A percentile compares a stretch with the other conserved stretches of the same genome.
Conservation (phyloP, 2,888 invertebrate species). For the Allacma fusca region DNA sequence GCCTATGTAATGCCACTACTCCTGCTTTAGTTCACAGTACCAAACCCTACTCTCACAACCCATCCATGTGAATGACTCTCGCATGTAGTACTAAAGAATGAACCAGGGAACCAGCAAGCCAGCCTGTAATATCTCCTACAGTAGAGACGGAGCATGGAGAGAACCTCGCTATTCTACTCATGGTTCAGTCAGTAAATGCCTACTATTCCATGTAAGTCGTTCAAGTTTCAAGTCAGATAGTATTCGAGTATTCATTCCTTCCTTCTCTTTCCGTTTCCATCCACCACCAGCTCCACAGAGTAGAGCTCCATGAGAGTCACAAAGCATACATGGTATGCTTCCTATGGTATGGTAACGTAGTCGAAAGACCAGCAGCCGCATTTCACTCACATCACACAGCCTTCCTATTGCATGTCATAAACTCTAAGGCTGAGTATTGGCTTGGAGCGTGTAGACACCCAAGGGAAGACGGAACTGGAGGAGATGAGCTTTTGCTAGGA, state of each 20-base stretch:
- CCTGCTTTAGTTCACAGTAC: not conserved
- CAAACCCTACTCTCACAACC: constrained; percentile 16
- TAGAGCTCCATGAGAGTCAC: not conserved
- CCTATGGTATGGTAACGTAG: constrained; percentile 24
- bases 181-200: constrained; percentile 40
- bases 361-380: constrained; percentile 9
- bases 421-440: constrained; percentile 46
- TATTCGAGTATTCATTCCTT: constrained; percentile 12
- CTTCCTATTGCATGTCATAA: constrained; percentile 48
- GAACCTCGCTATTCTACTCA: constrained; percentile 35
- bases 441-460: constrained; percentile 47
- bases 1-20: constrained; percentile 23
- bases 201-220: constrained; percentile 16
- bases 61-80: constrained; percentile 39
- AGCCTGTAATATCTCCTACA: not conserved
- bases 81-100: constrained; percentile 17
- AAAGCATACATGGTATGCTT: not conserved
- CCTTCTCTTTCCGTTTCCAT: constrained; percentile 12
- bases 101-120: not conserved
- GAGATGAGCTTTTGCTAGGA: constrained; percentile 44
- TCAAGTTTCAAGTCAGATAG: constrained; percentile 8
- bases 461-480: constrained; percentile 48
- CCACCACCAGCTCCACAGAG: not conserved
- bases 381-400: constrained; percentile 39
- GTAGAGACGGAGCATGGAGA: constrained; percentile 5